Base-by-base conservation (phyloP, 2,888 invertebrate species). In the Trissolcus japonicus region DNA sequence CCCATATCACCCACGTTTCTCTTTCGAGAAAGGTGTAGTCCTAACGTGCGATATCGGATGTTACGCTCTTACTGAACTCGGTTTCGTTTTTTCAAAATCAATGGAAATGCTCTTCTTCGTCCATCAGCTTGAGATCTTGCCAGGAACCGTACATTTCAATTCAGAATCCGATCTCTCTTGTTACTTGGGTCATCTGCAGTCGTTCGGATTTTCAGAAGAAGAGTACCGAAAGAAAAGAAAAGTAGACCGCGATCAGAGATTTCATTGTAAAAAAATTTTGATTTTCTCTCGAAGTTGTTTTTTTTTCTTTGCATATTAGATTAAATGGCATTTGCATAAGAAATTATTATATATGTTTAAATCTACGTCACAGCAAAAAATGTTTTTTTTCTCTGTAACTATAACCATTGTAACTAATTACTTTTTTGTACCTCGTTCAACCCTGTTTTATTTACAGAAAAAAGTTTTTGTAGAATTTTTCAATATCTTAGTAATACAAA, bases 1-100 rank as follows among this genome's bases (percentile, higher is more conserved):
- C 61, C 69, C 65, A 71, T 71, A 76, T 76, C 76, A 65, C 69
- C 66, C 55, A 65, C 72, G 55, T 77, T 77, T 77, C 77, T 68
- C 77, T 67, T 72, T 63, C 63, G 72, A 77, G 69, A 72, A 77
- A 77, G 72, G 72, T 72, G 35, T 35, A 29, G 41, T 17, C 51
- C 41, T n/a, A 46, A 46, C 41, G 62, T 63, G 69, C 68, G 77
- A 63, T 77, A 77, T 68, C 77, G 68, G 46, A n/a, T 72, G 72
- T 66, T 54, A 67, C 72, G 61, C 67, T 77, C 72, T 54, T 63
- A 68, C 72, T 17, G 46, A 72, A 68, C 68, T 72, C 56, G 41
- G 77, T 63, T 77, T 77, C 72, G 72, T 63, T 68, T 60, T 46
- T 16, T 65, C 65, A 21, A 66, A 78, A 78, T 74, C 59, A 60